Evolutionary conservation across 1,140 invertebrate genomes (phyloP).

Genomic region (Sitobion miscanthi): DNA sequence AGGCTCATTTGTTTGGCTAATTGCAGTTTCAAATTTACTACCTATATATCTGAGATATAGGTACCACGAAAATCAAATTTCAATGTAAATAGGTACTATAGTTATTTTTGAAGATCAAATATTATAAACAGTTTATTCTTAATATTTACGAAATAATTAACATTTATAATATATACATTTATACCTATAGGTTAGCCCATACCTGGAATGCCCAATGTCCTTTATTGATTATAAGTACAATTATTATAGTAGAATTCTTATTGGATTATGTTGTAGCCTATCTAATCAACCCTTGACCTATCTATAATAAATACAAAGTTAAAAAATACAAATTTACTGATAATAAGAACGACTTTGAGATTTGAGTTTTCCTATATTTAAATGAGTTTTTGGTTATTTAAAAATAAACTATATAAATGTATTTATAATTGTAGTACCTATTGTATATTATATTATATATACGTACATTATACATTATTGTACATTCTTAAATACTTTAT

Average conservation of each 20-base stretch:
- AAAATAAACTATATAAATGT: neutral
- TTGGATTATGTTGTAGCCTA: neutral
- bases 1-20: neutral
- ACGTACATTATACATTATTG: no score
- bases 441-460: neutral
- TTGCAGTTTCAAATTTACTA: neutral
- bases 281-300: conserved; percentile 20
- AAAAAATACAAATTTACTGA: neutral
- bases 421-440: neutral
- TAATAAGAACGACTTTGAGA: neutral
- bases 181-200: neutral
- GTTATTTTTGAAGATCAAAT: neutral
- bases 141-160: neutral
- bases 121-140: neutral
- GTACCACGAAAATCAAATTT: neutral
- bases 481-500: neutral
- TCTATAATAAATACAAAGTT: neutral
- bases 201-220: neutral
- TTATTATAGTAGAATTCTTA: neutral
- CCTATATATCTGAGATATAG: neutral
- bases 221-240: neutral
- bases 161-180: no score
- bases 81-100: neutral
- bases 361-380: neutral
- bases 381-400: neutral